These are phyloP conservation scores for Leptonema lineaticorne DNA, from an alignment of 1,140 invertebrate genomes.

Conservation along the genomic window DNA sequence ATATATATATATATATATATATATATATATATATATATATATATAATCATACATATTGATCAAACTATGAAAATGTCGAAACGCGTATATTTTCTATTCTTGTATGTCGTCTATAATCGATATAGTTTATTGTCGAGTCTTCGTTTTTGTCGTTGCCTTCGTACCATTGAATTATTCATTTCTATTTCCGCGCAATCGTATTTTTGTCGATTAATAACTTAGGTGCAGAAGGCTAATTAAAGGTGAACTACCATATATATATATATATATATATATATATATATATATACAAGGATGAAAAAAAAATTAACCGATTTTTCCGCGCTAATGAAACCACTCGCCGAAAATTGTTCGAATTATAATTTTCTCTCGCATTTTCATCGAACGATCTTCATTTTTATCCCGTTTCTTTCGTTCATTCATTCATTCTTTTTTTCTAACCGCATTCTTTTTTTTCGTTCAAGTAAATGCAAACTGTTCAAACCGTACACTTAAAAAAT, in stretches of 20 bases:
- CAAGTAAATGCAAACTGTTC: not conserved
- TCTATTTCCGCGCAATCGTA: not conserved
- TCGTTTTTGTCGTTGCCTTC: not conserved
- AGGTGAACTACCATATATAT: too few species aligned
- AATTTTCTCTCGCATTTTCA: too few species aligned
- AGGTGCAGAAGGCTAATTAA: too few species aligned
- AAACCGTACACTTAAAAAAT: constrained; percentile 15
- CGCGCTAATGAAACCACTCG: too few species aligned
- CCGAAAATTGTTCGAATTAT: constrained; percentile 3
- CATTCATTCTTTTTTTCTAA: too few species aligned
- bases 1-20: not conserved
- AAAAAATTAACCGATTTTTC: too few species aligned
- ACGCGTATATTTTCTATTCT: not conserved
- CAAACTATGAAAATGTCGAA: not conserved
- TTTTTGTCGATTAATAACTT: not conserved
- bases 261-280: too few species aligned
- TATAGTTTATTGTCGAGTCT: not conserved
- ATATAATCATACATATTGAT: not conserved
- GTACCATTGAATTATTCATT: constrained; percentile 9
- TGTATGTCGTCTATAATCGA: not conserved
- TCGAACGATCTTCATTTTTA: too few species aligned
- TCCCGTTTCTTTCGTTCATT: too few species aligned
- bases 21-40: not conserved
- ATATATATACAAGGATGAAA: too few species aligned
- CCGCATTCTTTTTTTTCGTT: too few species aligned